Evolutionary conservation across 2,888 invertebrate species (phyloP), one percentile per base, ranked within the genome.

Genomic region (Macrophya alboannulata): DNA sequence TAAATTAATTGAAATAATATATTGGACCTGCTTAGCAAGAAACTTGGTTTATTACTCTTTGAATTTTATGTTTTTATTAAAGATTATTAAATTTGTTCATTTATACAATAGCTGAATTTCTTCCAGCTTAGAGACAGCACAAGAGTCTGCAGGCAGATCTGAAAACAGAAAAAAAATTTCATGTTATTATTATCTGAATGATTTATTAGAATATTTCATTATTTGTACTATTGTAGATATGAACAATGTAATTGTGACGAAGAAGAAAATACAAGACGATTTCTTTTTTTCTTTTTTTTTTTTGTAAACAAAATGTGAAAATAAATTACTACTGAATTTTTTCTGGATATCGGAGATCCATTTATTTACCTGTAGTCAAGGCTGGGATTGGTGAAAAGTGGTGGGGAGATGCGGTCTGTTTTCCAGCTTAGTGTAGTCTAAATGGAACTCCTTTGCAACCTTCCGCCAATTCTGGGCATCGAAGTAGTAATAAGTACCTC

Each of bases 381-480:
- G 93, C 92, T 92, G 95, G 94, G 95, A 95, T 94, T 95, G 95
- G 92, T 95, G 95, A 94, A 95, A 95, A 92, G 95, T 95, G 95
- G 95, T 94, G 92, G 96, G 97, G 94, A 97, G 94, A 93, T 96
- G 96, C 92, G 98, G 98, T 94, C 98, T 96, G 88, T 98, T 99
- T 95, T 99, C 99, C 94, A 99, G 95, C 95, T 99, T 99, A 95
- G 98, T 98, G 95, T 99, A 99, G 95, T 99, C 99, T 95, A 99
- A 96, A 95, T 98, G 97, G 95, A 99, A 99, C 95, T 99, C 99
- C 95, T 99, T 99, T 93, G 99, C 97, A 94, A 99, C 98, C 96
- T 99, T 99, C 94, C 99, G 96, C 99, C 99, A 99, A 95, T 98
- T 99, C 95, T 98, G 98, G 93, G 98, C 98, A 95, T 99, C 99